A percentile compares a stretch with the other conserved stretches of the same genome.
Conservation (phyloP, 2,113 vertebrate genomes). For the Mormyrus lacerda region DNA sequence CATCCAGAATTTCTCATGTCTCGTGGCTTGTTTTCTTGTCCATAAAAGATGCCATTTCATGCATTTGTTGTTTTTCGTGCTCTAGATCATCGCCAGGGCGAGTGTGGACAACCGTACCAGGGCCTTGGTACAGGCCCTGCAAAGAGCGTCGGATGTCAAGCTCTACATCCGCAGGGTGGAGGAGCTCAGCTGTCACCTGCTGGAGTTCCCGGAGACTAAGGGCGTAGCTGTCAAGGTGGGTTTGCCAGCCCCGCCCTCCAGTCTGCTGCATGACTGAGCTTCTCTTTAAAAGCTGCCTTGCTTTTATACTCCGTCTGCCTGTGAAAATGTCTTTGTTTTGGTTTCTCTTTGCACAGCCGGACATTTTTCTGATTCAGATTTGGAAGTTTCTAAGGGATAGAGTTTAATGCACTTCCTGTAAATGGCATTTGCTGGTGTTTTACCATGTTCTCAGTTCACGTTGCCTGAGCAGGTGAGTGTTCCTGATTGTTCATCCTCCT, state of each 20-base stretch:
- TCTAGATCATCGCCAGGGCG: constrained; percentile 89
- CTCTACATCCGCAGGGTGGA: constrained; percentile 87
- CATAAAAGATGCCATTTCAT: background rate
- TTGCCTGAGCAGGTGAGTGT: background rate
- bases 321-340: background rate
- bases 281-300: background rate
- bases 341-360: background rate
- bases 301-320: background rate
- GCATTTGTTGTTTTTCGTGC: constrained; percentile 25
- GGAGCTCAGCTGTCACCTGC: constrained; percentile 86
- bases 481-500: background rate
- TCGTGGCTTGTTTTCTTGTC: background rate
- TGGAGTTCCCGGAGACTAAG: constrained; percentile 90
- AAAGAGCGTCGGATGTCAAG: constrained; percentile 74
- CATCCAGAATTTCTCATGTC: background rate
- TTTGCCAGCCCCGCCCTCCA: background rate
- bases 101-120: constrained; percentile 93
- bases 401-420: background rate
- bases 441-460: background rate
- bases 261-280: background rate
- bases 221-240: constrained; percentile 82
- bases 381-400: background rate
- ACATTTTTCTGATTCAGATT: background rate
- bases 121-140: constrained; percentile 80
- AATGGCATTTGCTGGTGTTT: background rate